phyloP scores from a whole-genome alignment of 2,888 invertebrate genomes.

The Drosophila vallismaia region DNA sequence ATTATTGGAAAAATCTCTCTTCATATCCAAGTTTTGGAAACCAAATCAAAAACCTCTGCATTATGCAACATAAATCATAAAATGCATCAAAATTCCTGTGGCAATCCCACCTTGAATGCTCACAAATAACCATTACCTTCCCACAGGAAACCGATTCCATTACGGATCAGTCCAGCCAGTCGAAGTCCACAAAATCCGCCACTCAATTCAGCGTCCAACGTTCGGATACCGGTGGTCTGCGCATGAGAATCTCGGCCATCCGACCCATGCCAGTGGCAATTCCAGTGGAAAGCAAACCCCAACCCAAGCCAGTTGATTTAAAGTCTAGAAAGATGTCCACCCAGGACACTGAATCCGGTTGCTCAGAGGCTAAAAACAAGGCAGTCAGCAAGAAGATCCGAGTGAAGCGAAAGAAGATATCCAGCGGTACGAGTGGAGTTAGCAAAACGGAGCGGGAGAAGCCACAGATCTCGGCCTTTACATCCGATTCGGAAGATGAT shows the following conservation, averaged over 20 bases:
- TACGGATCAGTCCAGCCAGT: conserved; percentile 80
- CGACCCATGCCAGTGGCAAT: conserved; percentile 55
- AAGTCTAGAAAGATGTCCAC: conserved; percentile 48
- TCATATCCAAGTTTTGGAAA: too few relatives aligned
- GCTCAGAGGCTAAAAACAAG: conserved; percentile 66
- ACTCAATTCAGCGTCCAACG: conserved; percentile 83
- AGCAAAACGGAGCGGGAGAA: conserved; percentile 45
- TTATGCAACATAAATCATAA: neutral
- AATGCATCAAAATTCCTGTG: neutral
- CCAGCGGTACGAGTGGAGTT: conserved; percentile 28
- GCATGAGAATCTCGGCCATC: conserved; percentile 84
- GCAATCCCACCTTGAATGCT: neutral
- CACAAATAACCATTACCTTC: neutral
- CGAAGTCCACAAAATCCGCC: conserved; percentile 73
- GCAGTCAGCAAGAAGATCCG: conserved; percentile 77
- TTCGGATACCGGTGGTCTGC: conserved; percentile 82
- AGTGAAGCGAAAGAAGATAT: conserved; percentile 81
- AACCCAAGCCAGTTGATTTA: neutral
- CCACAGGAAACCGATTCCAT: conserved; percentile 79
- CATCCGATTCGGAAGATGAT: conserved; percentile 79
- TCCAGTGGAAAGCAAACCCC: conserved; percentile 8
- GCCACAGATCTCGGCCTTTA: conserved; percentile 53
- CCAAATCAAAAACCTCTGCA: neutral
- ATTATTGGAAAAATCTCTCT: too few relatives aligned
- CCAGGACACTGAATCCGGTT: conserved; percentile 75